Evolutionary conservation across 2,113 vertebrate species (phyloP).

Genomic region (Stegastes partitus): DNA sequence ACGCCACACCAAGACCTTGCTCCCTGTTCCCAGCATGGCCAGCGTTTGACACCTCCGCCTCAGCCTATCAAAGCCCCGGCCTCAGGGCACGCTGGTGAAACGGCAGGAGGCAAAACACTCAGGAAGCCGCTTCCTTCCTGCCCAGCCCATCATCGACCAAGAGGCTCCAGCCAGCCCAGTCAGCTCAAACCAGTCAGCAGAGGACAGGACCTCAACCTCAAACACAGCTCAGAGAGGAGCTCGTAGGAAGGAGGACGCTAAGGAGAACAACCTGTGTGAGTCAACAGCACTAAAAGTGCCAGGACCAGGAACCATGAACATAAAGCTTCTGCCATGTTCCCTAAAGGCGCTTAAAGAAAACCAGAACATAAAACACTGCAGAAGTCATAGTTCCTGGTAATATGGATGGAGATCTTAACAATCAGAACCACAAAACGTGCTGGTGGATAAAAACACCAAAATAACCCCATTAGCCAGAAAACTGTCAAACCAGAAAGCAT

Average conservation of each 20-base stretch:
- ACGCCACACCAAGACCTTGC: slow-evolving; percentile 50
- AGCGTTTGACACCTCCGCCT: slow-evolving; percentile 48
- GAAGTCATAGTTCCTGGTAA: too few relatives aligned
- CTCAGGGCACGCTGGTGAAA: slow-evolving; percentile 70
- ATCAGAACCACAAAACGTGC: too few relatives aligned
- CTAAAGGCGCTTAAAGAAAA: too few relatives aligned
- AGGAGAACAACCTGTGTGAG: background rate
- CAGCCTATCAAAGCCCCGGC: slow-evolving; percentile 60
- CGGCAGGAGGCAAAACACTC: slow-evolving; percentile 78
- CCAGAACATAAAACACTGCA: too few relatives aligned
- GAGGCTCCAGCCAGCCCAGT: slow-evolving; percentile 35
- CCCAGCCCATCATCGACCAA: slow-evolving; percentile 47
- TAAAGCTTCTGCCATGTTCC: too few relatives aligned
- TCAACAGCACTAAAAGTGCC: too few relatives aligned
- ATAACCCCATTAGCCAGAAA: too few relatives aligned
- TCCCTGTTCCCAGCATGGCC: slow-evolving; percentile 69
- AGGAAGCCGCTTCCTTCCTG: slow-evolving; percentile 88
- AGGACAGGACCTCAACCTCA: slow-evolving; percentile 41
- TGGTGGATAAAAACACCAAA: too few relatives aligned
- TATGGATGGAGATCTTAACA: too few relatives aligned
- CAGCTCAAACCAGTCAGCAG: slow-evolving; percentile 53
- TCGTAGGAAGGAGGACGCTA: background rate
- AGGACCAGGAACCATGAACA: too few relatives aligned
- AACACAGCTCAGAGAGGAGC: background rate
- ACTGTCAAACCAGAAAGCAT: too few relatives aligned